A percentile compares a stretch with the other conserved stretches of the same genome.
Evolutionary conservation across 2,888 invertebrate species (phyloP).

Genomic region (Dichetophora obliterata): DNA sequence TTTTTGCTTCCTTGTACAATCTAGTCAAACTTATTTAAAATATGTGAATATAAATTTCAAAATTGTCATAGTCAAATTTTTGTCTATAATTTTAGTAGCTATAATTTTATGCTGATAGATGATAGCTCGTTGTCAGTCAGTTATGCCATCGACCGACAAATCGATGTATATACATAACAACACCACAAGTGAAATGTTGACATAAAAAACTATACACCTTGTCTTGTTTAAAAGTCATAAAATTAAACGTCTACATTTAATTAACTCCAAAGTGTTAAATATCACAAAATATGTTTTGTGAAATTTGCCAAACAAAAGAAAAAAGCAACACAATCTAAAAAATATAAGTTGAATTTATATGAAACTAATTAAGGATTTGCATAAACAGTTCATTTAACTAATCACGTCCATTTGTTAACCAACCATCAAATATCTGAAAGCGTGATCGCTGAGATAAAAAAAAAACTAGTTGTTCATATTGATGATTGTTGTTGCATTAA

Average conservation of each 20-base stretch:
- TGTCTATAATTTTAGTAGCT: not conserved
- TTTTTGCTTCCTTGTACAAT: too few species aligned
- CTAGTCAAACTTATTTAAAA: too few species aligned
- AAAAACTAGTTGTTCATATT: slow-evolving; percentile 47
- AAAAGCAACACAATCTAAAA: too few species aligned
- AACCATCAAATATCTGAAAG: slow-evolving; percentile 29
- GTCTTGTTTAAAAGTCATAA: too few species aligned
- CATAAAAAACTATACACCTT: too few species aligned
- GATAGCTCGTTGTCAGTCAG: not conserved
- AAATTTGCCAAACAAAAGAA: not conserved
- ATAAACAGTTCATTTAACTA: slow-evolving; percentile 5
- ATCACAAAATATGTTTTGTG: not conserved
- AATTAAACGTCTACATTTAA: not conserved
- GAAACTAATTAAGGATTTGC: slow-evolving; percentile 16
- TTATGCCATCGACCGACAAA: too few species aligned
- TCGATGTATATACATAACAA: too few species aligned
- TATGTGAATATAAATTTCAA: too few species aligned
- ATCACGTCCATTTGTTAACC: not conserved
- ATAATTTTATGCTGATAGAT: not conserved
- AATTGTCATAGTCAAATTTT: not conserved
- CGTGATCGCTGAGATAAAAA: slow-evolving; percentile 14
- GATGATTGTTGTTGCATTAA: slow-evolving; percentile 59
- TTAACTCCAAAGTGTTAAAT: not conserved
- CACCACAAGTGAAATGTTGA: too few species aligned
- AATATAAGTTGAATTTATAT: not conserved